A percentile compares a stretch with the other conserved stretches of the same genome.
phyloP scores from a whole-genome alignment of 92 coral and sea anemone species.

The Epizoanthus fatuus region DNA sequence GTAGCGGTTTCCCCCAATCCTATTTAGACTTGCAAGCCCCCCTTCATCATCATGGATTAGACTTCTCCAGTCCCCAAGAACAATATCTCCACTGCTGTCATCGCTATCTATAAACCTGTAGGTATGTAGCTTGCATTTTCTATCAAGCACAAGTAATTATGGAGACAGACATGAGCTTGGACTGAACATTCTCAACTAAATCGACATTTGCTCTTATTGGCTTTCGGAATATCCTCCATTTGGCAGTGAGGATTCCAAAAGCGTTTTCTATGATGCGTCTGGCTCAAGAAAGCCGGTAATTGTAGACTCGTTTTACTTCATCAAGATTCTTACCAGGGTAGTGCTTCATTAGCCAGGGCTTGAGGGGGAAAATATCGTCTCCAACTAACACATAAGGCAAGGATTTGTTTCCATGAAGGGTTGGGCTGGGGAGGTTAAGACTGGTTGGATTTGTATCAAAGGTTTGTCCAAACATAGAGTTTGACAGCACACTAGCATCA shows the following conservation, averaged over 20 bases:
- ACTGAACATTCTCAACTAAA: conserved; percentile 16
- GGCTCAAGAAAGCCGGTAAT: background rate
- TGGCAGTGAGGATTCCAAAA: too few species aligned
- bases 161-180: conserved; percentile 1
- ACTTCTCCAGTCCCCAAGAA: conserved; percentile 25
- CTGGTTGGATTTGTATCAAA: background rate
- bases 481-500: conserved; percentile 9
- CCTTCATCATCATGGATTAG: background rate
- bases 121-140: background rate
- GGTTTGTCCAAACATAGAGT: background rate
- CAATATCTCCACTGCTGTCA: conserved; percentile 9
- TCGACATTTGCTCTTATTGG: background rate
- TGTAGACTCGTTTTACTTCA: background rate
- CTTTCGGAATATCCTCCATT: too few species aligned
- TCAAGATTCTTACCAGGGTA: background rate
- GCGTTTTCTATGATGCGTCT: too few species aligned
- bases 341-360: background rate
- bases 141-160: conserved; percentile 1
- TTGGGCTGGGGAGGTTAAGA: conserved; percentile 1
- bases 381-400: conserved; percentile 3
- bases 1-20: conserved; percentile 1
- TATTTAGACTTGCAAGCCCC: background rate
- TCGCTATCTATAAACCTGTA: conserved; percentile 14
- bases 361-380: conserved; percentile 2
- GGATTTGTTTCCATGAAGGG: background rate